A percentile compares a stretch with the other conserved stretches of the same genome.
These are phyloP conservation scores for Caenorhabditis imperialis DNA, from an alignment of 2,888 invertebrate species.

Conservation along the genomic window DNA sequence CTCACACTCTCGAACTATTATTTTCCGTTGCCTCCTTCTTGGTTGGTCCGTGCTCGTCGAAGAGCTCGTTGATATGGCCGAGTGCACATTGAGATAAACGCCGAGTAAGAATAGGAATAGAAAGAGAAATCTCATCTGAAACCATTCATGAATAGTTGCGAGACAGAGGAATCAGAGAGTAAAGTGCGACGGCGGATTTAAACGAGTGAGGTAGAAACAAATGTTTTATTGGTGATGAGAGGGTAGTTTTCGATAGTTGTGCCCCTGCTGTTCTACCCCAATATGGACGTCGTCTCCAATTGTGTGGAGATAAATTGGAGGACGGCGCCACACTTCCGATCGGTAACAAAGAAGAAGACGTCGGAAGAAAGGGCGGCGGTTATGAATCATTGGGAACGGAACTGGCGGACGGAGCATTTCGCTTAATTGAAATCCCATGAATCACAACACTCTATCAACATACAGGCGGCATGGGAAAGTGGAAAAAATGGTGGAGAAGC, in stretches of 20 bases:
- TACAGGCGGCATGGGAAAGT: slow-evolving; percentile 24
- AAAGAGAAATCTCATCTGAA: slow-evolving; percentile 42
- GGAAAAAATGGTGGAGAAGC: background rate
- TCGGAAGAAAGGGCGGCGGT: background rate
- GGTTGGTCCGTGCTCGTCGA: background rate
- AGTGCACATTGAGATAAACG: background rate
- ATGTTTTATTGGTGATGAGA: slow-evolving; percentile 36
- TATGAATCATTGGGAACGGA: slow-evolving; percentile 11
- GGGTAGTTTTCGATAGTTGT: slow-evolving; percentile 20
- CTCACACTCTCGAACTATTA: slow-evolving; percentile 44
- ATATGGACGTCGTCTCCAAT: slow-evolving; percentile 41
- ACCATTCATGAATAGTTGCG: slow-evolving; percentile 6
- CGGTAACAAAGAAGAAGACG: background rate
- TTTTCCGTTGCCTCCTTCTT: slow-evolving; percentile 1
- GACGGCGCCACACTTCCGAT: slow-evolving; percentile 34
- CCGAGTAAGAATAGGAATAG: slow-evolving; percentile 29
- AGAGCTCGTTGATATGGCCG: slow-evolving; percentile 1
- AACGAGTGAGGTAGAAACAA: slow-evolving; percentile 2
- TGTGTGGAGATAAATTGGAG: slow-evolving; percentile 51
- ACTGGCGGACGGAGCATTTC: slow-evolving; percentile 10
- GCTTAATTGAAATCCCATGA: slow-evolving; percentile 35
- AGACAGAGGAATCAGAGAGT: slow-evolving; percentile 10
- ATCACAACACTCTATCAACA: slow-evolving; percentile 20
- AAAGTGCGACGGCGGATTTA: slow-evolving; percentile 19
- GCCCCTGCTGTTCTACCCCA: slow-evolving; percentile 15